Evolutionary conservation across 2,797 vertebrate genomes (phyloP), one percentile per base, ranked within the genome.

Genomic region (Phoxinus dragarum): DNA sequence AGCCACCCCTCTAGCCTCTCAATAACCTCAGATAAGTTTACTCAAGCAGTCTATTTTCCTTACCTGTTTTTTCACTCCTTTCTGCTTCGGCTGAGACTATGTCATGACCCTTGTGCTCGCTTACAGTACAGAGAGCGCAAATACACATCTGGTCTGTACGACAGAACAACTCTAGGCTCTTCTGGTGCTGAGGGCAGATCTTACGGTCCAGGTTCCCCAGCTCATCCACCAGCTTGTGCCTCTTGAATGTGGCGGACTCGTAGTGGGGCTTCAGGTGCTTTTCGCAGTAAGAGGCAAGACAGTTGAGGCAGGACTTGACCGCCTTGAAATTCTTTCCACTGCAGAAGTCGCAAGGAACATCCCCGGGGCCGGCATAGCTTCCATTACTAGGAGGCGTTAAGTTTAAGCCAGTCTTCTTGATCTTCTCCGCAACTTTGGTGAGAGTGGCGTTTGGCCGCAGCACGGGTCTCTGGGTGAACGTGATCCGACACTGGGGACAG

Each of bases 121-220:
- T 98, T 90, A 99, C 97, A 61, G 98, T 98, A 89, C 98, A 99
- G 86, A 99, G 95, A 89, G 98, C 98, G 54, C 98, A 99, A 95
- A 99, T 98, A 87, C 98, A 99, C 95, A 97, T 97, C 94, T 99
- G 97, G 91, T 99, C 98, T 0, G 97, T 98, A 91, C 97, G 97
- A 86, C 98, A 99, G 95, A 97, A 99, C 84, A 99, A 96, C 94
- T 99, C 98, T 97, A 99, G 96, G 52, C 97, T 97, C 94, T 99
- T 99, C 92, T 98, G 97, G 0, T 99, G 98, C 94, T 99, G 95
- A 0, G 96, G 97, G 74, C 98, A 99, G 93, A 99, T 98, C 90
- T 98, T 97, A 81, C 97, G 94, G 90, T 99, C 98, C 89, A 99
- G 96, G 93, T 99, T 97, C 74, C 96, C 96, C 79, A 98, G 98